Evolutionary conservation across 1,140 invertebrate genomes (phyloP).

Genomic region (Sinonovacula constricta): DNA sequence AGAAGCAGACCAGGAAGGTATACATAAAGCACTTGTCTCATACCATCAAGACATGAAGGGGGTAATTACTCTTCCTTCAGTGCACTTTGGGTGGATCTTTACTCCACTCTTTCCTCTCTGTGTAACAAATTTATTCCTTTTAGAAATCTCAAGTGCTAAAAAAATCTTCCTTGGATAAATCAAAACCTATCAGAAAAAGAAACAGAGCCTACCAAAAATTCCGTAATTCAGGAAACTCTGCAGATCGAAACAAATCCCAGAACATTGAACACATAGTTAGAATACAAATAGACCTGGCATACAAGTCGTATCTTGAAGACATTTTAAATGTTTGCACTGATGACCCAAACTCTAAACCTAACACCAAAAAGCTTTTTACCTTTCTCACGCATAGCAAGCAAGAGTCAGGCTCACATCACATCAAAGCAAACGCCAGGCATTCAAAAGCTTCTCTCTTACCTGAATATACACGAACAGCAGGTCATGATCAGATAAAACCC

Average conservation of each 20-base stretch:
- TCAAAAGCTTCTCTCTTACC: conserved; percentile 31
- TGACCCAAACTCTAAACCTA: no score
- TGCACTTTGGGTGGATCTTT: conserved; percentile 10
- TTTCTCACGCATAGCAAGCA: conserved; percentile 3
- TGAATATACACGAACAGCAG: conserved; percentile 9
- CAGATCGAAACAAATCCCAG: conserved; percentile 11
- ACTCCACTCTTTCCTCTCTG: no score
- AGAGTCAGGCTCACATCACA: neutral
- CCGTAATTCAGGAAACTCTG: no score
- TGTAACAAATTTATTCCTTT: no score
- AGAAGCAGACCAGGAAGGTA: no score
- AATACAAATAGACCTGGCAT: no score
- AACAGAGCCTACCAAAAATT: neutral
- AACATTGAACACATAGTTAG: conserved; percentile 13
- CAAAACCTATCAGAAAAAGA: no score
- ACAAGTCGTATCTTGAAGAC: no score
- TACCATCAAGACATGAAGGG: neutral
- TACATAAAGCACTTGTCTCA: no score
- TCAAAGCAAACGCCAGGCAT: conserved; percentile 6
- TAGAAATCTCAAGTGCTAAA: neutral
- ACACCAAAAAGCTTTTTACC: conserved; percentile 1
- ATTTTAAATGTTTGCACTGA: no score
- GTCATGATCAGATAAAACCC: no score
- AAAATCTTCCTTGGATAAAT: conserved; percentile 29
- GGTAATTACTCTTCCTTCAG: conserved; percentile 5